These are phyloP conservation scores for Salvelinus sp. DNA, from an alignment of 2,113 vertebrate genomes.

Conservation along the genomic window DNA sequence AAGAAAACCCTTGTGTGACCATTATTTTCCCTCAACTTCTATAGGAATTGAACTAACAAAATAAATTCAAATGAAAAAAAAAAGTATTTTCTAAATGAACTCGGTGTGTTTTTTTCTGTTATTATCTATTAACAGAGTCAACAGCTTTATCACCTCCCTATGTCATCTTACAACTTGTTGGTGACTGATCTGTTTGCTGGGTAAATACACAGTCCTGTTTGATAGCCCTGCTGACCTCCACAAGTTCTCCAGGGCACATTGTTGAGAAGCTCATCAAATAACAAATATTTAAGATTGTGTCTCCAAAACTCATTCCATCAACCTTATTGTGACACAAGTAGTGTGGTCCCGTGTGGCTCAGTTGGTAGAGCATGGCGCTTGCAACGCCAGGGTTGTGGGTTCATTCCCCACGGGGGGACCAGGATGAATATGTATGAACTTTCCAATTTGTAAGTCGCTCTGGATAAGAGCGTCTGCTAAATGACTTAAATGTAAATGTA, in stretches of 20 bases:
- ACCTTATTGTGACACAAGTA: too few relatives aligned
- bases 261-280: background rate
- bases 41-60: conserved; percentile 84
- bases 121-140: background rate
- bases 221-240: background rate
- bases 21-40: conserved; percentile 78
- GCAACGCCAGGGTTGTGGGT: too few relatives aligned
- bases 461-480: too few relatives aligned
- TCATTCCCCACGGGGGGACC: too few relatives aligned
- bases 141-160: background rate
- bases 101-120: background rate
- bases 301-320: too few relatives aligned
- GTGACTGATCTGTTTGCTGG: background rate
- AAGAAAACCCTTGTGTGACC: conserved; percentile 74
- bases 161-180: background rate
- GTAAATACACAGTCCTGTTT: background rate
- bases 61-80: conserved; percentile 75
- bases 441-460: too few relatives aligned
- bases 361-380: too few relatives aligned
- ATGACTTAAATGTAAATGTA: too few relatives aligned
- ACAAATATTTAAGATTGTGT: background rate
- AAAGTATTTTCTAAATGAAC: conserved; percentile 10
- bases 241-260: too few relatives aligned
- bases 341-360: too few relatives aligned
- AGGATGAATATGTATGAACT: too few relatives aligned